Percentiles rank a stretch among this genome's conserved stretches.
phyloP scores from a whole-genome alignment of 1,140 invertebrate genomes.

The Sinella curviseta region DNA sequence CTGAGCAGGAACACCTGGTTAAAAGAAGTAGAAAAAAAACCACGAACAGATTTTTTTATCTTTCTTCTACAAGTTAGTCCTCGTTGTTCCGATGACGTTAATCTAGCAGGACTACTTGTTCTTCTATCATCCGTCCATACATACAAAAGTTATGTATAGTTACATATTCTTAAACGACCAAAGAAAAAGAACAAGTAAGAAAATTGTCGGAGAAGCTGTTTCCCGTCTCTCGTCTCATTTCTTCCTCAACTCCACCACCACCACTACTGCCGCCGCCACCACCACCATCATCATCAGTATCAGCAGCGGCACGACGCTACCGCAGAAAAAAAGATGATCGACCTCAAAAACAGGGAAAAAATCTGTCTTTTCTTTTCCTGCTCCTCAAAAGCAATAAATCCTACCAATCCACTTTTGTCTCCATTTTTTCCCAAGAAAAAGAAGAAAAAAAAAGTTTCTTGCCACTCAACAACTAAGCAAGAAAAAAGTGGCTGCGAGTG shows the following conservation, averaged over 20 bases:
- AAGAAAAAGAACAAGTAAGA: background rate
- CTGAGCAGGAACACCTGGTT: too few species aligned
- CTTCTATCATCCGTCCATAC: background rate
- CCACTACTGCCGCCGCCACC: too few species aligned
- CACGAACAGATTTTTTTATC: background rate
- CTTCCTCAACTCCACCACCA: background rate
- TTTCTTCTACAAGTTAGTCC: background rate
- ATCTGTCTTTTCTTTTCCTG: slow-evolving; percentile 16
- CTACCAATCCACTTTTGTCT: slow-evolving; percentile 19
- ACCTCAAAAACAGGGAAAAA: slow-evolving; percentile 4
- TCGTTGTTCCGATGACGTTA: background rate
- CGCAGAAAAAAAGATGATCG: slow-evolving; percentile 4
- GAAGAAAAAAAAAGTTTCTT: background rate
- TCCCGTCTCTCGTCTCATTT: background rate
- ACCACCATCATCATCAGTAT: too few species aligned
- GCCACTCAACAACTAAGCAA: background rate
- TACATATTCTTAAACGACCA: background rate
- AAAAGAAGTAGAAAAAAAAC: too few species aligned
- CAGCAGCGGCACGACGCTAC: background rate
- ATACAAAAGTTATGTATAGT: background rate
- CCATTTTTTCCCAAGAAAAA: slow-evolving; percentile 10
- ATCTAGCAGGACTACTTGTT: background rate
- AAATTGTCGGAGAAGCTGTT: background rate
- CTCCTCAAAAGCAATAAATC: slow-evolving; percentile 22
- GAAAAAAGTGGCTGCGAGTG: background rate